These are phyloP conservation scores for Drosophila repleta DNA, from an alignment of 1,140 invertebrate genomes.

Conservation along the genomic window DNA sequence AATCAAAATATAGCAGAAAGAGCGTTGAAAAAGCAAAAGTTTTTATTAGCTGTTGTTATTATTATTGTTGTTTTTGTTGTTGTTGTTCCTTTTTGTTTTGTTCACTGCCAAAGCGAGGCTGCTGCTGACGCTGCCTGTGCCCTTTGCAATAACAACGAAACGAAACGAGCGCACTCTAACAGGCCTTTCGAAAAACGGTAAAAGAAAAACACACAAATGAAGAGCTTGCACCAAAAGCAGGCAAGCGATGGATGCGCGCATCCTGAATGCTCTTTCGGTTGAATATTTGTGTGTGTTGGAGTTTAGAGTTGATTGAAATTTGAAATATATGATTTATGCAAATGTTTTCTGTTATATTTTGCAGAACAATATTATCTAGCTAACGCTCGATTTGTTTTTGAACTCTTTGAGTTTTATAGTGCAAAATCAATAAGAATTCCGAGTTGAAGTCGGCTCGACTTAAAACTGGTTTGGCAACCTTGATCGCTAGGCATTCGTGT, in stretches of 20 bases:
- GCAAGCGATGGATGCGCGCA: not conserved
- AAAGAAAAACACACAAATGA: slow-evolving; percentile 5
- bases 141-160: slow-evolving; percentile 22
- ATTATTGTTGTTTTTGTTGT: not conserved
- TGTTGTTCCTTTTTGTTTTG: slow-evolving; percentile 1
- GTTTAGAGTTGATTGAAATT: too few relatives aligned
- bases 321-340: too few relatives aligned
- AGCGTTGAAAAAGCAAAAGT: slow-evolving; percentile 29
- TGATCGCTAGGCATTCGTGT: too few relatives aligned
- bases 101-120: slow-evolving; percentile 25
- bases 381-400: too few relatives aligned
- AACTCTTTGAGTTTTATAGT: too few relatives aligned
- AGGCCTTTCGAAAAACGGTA: slow-evolving; percentile 36
- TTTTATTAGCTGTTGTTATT: not conserved
- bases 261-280: slow-evolving; percentile 5
- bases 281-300: too few relatives aligned
- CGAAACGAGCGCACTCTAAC: slow-evolving; percentile 9
- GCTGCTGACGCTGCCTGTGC: slow-evolving; percentile 5
- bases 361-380: not conserved
- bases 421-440: too few relatives aligned
- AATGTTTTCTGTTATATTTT: not conserved
- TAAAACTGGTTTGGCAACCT: too few relatives aligned
- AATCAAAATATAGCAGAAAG: slow-evolving; percentile 7
- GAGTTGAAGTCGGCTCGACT: too few relatives aligned
- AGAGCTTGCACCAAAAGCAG: slow-evolving; percentile 5